Evolutionary conservation across 2,888 invertebrate genomes (phyloP).

Genomic region (Rugalucina vietnamica): DNA sequence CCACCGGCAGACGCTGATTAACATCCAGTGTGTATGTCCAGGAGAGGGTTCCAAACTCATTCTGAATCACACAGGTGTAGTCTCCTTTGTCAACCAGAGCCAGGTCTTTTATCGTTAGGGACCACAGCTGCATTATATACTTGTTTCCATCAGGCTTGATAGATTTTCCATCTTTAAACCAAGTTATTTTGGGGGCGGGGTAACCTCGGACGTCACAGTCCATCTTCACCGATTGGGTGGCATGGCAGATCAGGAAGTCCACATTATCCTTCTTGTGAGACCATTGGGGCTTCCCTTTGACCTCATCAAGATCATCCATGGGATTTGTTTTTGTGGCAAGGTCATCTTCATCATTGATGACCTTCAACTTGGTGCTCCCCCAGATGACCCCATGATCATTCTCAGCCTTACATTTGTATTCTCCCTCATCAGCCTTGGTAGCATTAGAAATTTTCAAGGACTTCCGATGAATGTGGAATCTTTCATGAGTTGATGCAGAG

Average conservation of each 20-base stretch:
- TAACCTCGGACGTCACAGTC: conserved; percentile 73
- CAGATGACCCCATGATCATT: conserved; percentile 72
- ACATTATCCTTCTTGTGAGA: conserved; percentile 45
- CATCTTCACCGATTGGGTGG: conserved; percentile 64
- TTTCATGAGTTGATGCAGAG: conserved; percentile 32
- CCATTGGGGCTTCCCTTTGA: conserved; percentile 67
- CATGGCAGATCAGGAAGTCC: conserved; percentile 59
- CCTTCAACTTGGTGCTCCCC: conserved; percentile 71
- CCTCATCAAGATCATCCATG: conserved; percentile 18
- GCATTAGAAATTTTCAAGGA: conserved; percentile 64
- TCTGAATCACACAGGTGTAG: conserved; percentile 95
- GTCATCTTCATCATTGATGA: conserved; percentile 48
- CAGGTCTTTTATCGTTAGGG: conserved; percentile 89
- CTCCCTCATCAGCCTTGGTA: conserved; percentile 64
- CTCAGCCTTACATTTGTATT: conserved; percentile 70
- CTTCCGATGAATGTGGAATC: conserved; percentile 65
- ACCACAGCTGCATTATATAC: conserved; percentile 65
- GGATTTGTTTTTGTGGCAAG: not conserved
- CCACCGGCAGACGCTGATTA: conserved; percentile 90
- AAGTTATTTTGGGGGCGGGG: conserved; percentile 73
- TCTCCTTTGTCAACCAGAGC: conserved; percentile 93
- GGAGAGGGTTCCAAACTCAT: conserved; percentile 90
- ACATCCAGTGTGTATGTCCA: conserved; percentile 81
- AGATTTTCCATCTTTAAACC: conserved; percentile 68
- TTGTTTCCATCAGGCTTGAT: conserved; percentile 28